These are phyloP conservation scores for Liparis tanakae DNA, from an alignment of 2,797 vertebrate genomes.

Conservation along the genomic window DNA sequence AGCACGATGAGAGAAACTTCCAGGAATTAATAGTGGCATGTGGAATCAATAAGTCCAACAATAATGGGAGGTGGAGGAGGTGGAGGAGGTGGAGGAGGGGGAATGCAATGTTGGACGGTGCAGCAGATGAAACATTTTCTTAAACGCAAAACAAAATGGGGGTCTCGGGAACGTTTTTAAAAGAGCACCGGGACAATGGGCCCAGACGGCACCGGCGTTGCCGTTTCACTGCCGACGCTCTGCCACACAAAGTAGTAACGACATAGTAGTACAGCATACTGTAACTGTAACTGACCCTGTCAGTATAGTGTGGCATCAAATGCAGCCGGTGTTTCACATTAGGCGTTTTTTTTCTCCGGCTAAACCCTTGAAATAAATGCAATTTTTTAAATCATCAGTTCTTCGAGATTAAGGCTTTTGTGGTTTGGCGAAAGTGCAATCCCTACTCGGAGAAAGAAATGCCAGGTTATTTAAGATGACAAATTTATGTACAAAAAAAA, in stretches of 20 bases:
- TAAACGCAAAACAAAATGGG: neutral
- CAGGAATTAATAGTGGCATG: neutral
- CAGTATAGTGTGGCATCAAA: conserved; percentile 34
- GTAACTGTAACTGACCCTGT: conserved; percentile 35
- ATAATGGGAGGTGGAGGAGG: neutral
- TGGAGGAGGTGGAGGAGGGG: neutral
- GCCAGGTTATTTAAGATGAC: conserved; percentile 40
- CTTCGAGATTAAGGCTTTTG: conserved; percentile 40
- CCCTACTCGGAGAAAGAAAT: conserved; percentile 29
- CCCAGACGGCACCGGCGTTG: neutral
- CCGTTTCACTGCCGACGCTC: neutral
- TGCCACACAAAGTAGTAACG: neutral
- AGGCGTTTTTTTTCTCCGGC: conserved; percentile 19
- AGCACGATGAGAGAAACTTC: neutral
- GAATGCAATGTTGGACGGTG: neutral
- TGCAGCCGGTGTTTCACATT: conserved; percentile 6
- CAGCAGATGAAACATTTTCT: neutral
- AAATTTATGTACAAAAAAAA: conserved; percentile 32
- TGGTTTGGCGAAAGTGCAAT: conserved; percentile 28
- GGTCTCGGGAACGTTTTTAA: neutral
- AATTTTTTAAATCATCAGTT: conserved; percentile 24
- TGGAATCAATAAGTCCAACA: neutral
- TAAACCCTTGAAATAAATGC: conserved; percentile 42
- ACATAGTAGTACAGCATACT: conserved; percentile 45
- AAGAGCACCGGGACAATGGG: neutral